Conservation (phyloP, 2,888 invertebrate genomes). For the Hermodice carunculata region DNA sequence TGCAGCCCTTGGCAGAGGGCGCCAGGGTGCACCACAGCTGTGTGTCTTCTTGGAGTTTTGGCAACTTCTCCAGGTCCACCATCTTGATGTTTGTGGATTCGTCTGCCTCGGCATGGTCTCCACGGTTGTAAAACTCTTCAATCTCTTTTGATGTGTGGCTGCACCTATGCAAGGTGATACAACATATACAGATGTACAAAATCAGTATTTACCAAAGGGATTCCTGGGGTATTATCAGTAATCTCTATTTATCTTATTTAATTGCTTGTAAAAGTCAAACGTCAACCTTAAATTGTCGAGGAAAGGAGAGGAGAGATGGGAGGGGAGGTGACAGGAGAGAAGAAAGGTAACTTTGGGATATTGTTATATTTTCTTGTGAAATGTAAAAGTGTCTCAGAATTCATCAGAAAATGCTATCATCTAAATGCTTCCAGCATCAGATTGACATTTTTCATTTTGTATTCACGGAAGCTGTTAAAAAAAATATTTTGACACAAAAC, state of each 20-base stretch:
- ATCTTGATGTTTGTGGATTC: slow-evolving; percentile 63
- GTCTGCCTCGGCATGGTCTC: slow-evolving; percentile 64
- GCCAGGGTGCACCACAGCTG: slow-evolving; percentile 59
- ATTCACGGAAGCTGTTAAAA: too few species aligned
- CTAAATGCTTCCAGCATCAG: too few species aligned
- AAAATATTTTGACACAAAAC: too few species aligned
- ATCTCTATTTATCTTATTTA: not conserved
- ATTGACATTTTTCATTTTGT: too few species aligned
- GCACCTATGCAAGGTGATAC: slow-evolving; percentile 47
- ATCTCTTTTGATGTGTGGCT: slow-evolving; percentile 55
- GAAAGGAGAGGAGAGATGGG: not conserved
- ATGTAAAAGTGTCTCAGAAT: too few species aligned
- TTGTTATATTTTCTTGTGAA: too few species aligned
- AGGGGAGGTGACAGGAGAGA: not conserved
- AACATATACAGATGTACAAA: not conserved
- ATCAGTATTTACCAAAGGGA: too few species aligned
- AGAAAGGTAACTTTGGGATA: not conserved
- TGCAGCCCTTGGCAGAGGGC: slow-evolving; percentile 61
- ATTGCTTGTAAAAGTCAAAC: not conserved
- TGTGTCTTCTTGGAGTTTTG: slow-evolving; percentile 40
- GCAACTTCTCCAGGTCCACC: slow-evolving; percentile 46
- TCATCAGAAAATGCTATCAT: too few species aligned
- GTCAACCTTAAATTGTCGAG: not conserved
- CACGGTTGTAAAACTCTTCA: slow-evolving; percentile 51
- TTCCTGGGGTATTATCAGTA: too few species aligned